Evolutionary conservation across 1,140 invertebrate genomes (phyloP).

Genomic region (Trichomalopsis sarcophagae): DNA sequence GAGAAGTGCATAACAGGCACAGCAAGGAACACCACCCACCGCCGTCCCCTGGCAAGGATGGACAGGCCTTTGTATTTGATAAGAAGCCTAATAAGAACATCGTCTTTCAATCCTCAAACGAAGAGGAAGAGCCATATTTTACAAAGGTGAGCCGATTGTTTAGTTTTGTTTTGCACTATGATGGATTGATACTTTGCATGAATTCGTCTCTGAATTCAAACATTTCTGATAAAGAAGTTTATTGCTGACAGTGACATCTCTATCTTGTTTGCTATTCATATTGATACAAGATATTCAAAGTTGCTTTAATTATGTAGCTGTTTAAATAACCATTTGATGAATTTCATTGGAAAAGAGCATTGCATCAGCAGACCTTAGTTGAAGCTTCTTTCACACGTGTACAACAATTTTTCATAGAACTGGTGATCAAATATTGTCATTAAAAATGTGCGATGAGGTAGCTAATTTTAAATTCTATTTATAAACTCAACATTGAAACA

Average conservation of each 20-base stretch:
- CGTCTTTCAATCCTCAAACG: slow-evolving; percentile 80
- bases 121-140: slow-evolving; percentile 88
- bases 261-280: neutral
- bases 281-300: neutral
- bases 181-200: neutral
- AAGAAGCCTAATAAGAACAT: slow-evolving; percentile 84
- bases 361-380: too few species aligned
- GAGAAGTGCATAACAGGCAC: slow-evolving; percentile 62
- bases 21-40: slow-evolving; percentile 76
- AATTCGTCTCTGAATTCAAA: neutral
- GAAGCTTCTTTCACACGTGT: too few species aligned
- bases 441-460: too few species aligned
- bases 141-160: slow-evolving; percentile 75
- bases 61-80: slow-evolving; percentile 91
- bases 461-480: too few species aligned
- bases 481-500: too few species aligned
- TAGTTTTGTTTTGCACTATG: neutral
- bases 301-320: neutral
- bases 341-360: neutral
- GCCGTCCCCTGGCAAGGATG: slow-evolving; percentile 81
- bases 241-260: neutral
- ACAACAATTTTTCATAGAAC: too few species aligned
- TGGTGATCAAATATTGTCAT: too few species aligned
- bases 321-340: neutral
- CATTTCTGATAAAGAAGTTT: neutral